Evolutionary conservation across 2,888 invertebrate genomes (phyloP).

Genomic region (Lordiphosa fenestrarum): DNA sequence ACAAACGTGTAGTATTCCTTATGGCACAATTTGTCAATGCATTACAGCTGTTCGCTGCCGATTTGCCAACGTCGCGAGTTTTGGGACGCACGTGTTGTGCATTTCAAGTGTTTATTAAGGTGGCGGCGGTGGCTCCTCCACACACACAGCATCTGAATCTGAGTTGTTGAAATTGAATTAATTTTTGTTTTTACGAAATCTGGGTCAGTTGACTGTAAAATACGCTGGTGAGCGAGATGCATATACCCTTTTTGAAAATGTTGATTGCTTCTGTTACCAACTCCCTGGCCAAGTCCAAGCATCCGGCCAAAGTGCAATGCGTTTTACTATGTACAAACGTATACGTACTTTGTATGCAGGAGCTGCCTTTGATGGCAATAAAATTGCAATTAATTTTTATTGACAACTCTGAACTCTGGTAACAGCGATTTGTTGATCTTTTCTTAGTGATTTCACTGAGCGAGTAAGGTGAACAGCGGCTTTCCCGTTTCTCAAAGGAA

Average conservation of each 20-base stretch:
- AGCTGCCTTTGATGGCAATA: slow-evolving; percentile 67
- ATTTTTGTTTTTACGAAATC: slow-evolving; percentile 35
- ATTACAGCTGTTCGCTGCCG: slow-evolving; percentile 10
- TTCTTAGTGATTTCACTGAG: slow-evolving; percentile 52
- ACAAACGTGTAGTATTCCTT: slow-evolving; percentile 3
- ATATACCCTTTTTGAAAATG: background rate
- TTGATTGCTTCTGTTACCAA: slow-evolving; percentile 1
- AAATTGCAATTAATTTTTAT: slow-evolving; percentile 79
- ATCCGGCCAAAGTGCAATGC: slow-evolving; percentile 9
- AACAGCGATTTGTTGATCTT: slow-evolving; percentile 60
- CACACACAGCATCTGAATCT: slow-evolving; percentile 36
- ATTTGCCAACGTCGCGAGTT: slow-evolving; percentile 10
- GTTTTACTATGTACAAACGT: background rate
- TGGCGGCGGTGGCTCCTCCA: slow-evolving; percentile 4
- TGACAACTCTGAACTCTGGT: slow-evolving; percentile 75
- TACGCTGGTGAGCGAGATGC: background rate
- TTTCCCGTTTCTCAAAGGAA: no score
- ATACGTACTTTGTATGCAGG: slow-evolving; percentile 61
- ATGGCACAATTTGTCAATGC: slow-evolving; percentile 10
- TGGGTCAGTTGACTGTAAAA: slow-evolving; percentile 1
- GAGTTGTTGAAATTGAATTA: slow-evolving; percentile 46
- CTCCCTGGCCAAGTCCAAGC: slow-evolving; percentile 1
- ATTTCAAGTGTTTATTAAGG: slow-evolving; percentile 31
- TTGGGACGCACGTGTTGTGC: slow-evolving; percentile 32
- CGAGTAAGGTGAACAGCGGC: no score